A percentile compares a stretch with the other conserved stretches of the same genome.
Conservation (phyloP, 1,140 invertebrate genomes). For the Ips typographus region DNA sequence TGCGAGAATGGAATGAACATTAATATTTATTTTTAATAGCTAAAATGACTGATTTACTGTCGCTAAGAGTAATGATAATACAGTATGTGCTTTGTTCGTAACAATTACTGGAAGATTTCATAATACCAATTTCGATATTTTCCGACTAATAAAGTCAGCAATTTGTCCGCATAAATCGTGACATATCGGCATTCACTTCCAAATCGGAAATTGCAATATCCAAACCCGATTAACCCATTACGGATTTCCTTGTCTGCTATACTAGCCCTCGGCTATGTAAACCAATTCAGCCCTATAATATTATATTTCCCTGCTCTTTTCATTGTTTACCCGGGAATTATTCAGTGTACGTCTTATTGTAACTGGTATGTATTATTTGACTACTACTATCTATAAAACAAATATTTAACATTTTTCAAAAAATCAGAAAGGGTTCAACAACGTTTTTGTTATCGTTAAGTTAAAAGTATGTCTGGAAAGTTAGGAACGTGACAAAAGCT, state of each 20-base stretch:
- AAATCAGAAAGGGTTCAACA: background rate
- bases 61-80: no score
- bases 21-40: background rate
- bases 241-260: slow-evolving; percentile 15
- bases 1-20: slow-evolving; percentile 7
- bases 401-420: background rate
- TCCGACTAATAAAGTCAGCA: slow-evolving; percentile 16
- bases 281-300: background rate
- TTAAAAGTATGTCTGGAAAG: slow-evolving; percentile 21
- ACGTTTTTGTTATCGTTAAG: slow-evolving; percentile 17
- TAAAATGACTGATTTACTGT: background rate
- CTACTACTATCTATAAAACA: no score
- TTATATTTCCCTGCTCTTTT: background rate
- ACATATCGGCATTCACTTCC: slow-evolving; percentile 19
- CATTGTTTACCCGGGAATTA: background rate
- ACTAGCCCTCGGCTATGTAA: slow-evolving; percentile 9
- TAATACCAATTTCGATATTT: slow-evolving; percentile 17
- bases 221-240: slow-evolving; percentile 18
- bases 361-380: no score
- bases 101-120: background rate
- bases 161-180: slow-evolving; percentile 20
- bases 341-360: background rate
- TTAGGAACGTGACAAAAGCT: slow-evolving; percentile 15
- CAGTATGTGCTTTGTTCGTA: no score
- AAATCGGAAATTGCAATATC: slow-evolving; percentile 29